These are phyloP conservation scores for Chaenocephalus aceratus DNA, from an alignment of 2,113 vertebrate species.

Conservation along the genomic window DNA sequence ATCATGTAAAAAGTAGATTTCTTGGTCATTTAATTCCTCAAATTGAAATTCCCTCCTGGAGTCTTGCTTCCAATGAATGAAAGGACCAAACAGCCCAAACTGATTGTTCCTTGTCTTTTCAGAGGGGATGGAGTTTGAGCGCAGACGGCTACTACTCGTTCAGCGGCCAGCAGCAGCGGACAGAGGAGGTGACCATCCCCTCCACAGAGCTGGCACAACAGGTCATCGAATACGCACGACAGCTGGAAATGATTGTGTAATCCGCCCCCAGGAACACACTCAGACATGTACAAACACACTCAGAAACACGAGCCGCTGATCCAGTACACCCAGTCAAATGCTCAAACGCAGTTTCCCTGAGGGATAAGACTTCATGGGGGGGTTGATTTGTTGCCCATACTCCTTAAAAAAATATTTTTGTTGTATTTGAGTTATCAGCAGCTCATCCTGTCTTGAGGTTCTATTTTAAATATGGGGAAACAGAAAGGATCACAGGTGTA, in stretches of 20 bases:
- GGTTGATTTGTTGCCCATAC: constrained; percentile 27
- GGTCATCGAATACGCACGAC: constrained; percentile 94
- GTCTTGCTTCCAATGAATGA: background rate
- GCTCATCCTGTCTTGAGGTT: constrained; percentile 5
- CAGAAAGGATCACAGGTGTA: background rate
- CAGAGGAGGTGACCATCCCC: constrained; percentile 92
- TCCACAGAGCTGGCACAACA: constrained; percentile 93
- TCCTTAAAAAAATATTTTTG: constrained; percentile 26
- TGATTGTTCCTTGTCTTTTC: constrained; percentile 44
- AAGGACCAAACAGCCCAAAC: background rate
- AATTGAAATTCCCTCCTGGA: background rate
- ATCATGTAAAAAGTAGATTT: background rate
- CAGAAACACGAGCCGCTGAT: constrained; percentile 38
- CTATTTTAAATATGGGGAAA: constrained; percentile 19
- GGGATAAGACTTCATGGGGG: constrained; percentile 33
- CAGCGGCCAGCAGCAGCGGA: constrained; percentile 90
- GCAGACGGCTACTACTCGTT: constrained; percentile 91
- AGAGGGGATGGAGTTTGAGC: constrained; percentile 92
- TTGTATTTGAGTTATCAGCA: constrained; percentile 19
- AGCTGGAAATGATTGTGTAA: constrained; percentile 97
- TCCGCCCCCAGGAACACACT: constrained; percentile 59
- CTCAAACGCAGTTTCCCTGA: constrained; percentile 29
- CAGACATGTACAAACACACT: constrained; percentile 61
- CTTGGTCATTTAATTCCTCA: background rate
- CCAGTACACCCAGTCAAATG: constrained; percentile 35